Conservation (phyloP, 2,113 vertebrate genomes). For the Tringa solitaria region DNA sequence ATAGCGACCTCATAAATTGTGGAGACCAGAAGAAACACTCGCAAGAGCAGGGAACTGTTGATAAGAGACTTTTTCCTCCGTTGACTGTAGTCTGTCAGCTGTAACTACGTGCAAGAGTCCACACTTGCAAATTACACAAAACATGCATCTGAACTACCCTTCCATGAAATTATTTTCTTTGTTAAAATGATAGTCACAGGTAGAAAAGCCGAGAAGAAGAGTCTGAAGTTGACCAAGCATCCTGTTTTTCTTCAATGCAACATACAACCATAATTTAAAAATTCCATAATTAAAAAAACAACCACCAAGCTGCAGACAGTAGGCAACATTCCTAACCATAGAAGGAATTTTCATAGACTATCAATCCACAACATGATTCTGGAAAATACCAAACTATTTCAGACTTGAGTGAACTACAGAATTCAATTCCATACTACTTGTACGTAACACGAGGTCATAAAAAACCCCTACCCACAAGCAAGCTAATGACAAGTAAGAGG, state of each 20-base stretch:
- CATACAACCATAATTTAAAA: not conserved
- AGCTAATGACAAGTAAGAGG: not conserved
- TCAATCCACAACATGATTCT: not conserved
- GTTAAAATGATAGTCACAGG: not conserved
- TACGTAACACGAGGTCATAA: not conserved
- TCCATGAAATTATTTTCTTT: conserved; percentile 39
- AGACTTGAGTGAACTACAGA: not conserved
- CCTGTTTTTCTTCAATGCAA: not conserved
- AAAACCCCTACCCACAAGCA: not conserved
- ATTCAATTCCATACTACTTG: not conserved
- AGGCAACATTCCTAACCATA: not conserved
- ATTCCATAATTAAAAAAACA: not conserved
- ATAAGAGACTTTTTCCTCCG: not conserved
- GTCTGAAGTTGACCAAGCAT: not conserved
- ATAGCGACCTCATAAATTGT: not conserved
- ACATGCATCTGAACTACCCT: not conserved
- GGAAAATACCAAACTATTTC: not conserved
- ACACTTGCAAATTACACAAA: not conserved
- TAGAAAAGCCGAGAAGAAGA: not conserved
- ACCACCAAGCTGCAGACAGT: not conserved
- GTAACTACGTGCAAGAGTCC: not conserved
- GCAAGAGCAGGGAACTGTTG: not conserved
- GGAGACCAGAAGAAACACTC: not conserved
- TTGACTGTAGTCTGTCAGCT: not conserved
- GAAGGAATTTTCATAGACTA: not conserved